Evolutionary conservation across 2,797 vertebrate genomes (phyloP), one percentile per base, ranked within the genome.

Genomic region (Bovichtus diacanthus): DNA sequence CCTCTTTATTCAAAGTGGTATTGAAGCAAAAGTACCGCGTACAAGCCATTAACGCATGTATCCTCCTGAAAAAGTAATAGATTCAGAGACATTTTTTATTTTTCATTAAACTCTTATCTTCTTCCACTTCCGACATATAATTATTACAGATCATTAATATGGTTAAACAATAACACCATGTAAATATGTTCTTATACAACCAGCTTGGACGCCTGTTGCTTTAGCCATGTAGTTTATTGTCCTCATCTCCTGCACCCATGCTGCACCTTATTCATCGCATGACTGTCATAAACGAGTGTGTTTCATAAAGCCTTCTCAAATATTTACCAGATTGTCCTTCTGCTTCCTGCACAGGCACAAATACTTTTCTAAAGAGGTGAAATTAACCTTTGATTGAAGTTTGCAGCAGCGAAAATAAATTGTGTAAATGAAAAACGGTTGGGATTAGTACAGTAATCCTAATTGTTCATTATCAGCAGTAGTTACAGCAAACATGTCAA

Each of bases 261-360:
- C 80, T 89, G 80, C 81, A 77, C 87, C 86, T 91, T 91, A 83
- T 87, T 78, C 85, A 80, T 88, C 55, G 18, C 72, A 65, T 83
- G 84, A 80, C 87, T 65, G 58, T 88, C 89, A 88, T 93, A 92
- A 93, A 91, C n/a, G 63, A 88, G 80, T 80, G 74, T 82, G 80
- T 87, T 93, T 90, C 88, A 92, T 93, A 90, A 92, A 90, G 86
- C 87, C 70, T 91, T 75, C 73, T 94, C 93, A 94, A 94, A 95
- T 95, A 95, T 94, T 95, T 92, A 94, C 93, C 76, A 66, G 62
- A 65, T 66, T 73, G 73, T 77, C 63, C 78, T 70, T 80, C 77
- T 87, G 76, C 53, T 70, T 81, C 66, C 74, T 70, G 69, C 38
- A 56, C 60, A 27, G 11, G 65, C 34, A 85, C 84, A 49, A 71